Percentiles rank a stretch among this genome's conserved stretches.
Conservation (phyloP, 2,797 vertebrate species). For the Psittacula echo region DNA sequence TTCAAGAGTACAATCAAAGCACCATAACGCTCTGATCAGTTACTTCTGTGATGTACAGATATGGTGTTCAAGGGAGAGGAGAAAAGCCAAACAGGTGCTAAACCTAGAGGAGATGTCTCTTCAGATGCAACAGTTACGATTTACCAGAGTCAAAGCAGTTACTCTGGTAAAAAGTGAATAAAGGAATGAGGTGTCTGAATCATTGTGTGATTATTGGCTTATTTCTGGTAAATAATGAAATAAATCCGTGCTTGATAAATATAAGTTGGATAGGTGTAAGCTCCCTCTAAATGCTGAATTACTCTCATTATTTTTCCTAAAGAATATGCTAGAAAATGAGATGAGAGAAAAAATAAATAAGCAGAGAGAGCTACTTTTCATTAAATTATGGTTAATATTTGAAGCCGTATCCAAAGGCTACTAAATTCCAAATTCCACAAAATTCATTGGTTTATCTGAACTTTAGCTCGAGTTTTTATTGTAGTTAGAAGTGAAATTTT, state of each 20-base stretch:
- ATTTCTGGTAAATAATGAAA: background rate
- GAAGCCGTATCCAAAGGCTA: background rate
- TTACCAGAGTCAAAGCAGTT: background rate
- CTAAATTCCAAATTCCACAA: background rate
- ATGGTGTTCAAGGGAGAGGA: background rate
- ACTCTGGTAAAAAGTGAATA: background rate
- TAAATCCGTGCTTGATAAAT: background rate
- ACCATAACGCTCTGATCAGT: background rate
- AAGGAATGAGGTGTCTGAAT: background rate
- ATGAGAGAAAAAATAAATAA: background rate
- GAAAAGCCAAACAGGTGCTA: background rate
- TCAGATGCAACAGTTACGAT: background rate
- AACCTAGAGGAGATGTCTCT: background rate
- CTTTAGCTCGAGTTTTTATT: background rate
- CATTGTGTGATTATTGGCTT: background rate
- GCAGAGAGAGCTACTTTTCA: background rate
- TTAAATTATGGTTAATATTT: background rate
- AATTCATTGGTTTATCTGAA: background rate
- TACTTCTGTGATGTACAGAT: background rate
- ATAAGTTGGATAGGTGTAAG: background rate
- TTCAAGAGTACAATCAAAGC: background rate
- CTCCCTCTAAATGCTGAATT: background rate
- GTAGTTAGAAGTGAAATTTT: background rate
- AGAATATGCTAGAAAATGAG: background rate
- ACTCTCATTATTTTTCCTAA: accelerated